Percentiles rank a stretch among this genome's conserved stretches.
These are phyloP conservation scores for Halcyon leucocephala DNA, from an alignment of 2,797 vertebrate genomes.

Conservation along the genomic window DNA sequence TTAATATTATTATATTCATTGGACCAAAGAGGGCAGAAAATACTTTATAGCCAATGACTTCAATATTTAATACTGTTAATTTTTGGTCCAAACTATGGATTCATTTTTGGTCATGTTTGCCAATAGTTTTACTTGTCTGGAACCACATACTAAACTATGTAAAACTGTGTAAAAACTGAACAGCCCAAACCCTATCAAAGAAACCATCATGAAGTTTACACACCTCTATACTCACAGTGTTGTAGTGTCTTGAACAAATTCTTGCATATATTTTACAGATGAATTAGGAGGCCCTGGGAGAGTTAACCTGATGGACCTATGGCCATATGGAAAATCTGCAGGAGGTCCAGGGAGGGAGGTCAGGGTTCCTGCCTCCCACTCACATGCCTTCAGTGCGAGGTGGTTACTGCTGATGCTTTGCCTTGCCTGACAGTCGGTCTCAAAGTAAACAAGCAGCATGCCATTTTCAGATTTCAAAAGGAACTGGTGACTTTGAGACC, in stretches of 20 bases:
- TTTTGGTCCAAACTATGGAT: background rate
- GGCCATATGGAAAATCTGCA: background rate
- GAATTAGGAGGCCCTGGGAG: background rate
- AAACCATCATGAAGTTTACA: background rate
- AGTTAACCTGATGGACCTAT: background rate
- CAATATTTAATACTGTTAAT: background rate
- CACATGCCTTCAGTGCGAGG: rapidly evolving
- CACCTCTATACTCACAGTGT: background rate
- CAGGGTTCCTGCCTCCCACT: background rate
- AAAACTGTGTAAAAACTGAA: background rate
- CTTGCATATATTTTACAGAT: background rate
- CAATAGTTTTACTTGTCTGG: background rate
- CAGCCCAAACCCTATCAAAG: background rate
- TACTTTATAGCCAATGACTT: background rate
- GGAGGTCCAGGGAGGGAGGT: background rate
- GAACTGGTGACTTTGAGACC: background rate
- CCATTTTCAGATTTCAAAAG: background rate
- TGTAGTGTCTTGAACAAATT: background rate
- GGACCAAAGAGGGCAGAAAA: background rate
- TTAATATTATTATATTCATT: background rate
- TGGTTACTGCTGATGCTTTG: background rate
- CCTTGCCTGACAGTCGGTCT: background rate
- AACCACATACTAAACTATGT: background rate
- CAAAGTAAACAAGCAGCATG: background rate
- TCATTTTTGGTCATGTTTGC: background rate